Evolutionary conservation across 2,888 invertebrate species (phyloP), one percentile per base, ranked within the genome.

Genomic region (Linnaemya tessellans): DNA sequence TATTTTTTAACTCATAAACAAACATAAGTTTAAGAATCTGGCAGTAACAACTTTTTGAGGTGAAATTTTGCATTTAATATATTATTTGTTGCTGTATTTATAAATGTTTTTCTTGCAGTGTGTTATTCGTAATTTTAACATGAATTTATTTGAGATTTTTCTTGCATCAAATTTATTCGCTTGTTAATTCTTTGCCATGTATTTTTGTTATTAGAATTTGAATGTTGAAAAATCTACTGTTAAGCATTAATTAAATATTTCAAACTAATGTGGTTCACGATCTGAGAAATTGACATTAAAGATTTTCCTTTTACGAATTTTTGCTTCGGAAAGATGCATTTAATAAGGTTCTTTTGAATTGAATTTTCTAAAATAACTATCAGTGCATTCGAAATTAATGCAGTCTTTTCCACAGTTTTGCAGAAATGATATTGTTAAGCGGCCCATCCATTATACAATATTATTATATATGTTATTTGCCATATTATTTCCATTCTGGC

Each of bases 41-140:
- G 3, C 51, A 38, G 51, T 41, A 68, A 78, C 38, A 49, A 35
- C 3, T 67, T 38, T 75, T 64, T 49, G 35, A 35, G 3, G 11
- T 9, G 20, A 35, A 38, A 7, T 43, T 43, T 43, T 46, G 8
- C n/a, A 30, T 22, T n/a, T 8, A 77, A 75, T 54, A 65, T 46
- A 43, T 49, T 46, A 41, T 58, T 56, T 30, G 25, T 38, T 79
- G 25, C 30, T 67, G 9, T 58, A 1, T 7, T 58, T 77, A 30
- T 22, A 10, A 38, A 60, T 10, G 56, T 67, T 58, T 65, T 73
- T 54, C 46, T 67, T 38, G 68, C 64, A 56, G 73, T 73, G 65
- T 74, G 20, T 25, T 51, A 84, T 82, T 85, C 84, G 78, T 84
- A 84, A 58, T 77, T 86, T 82, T 56, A 82, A 70, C 54, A 25